These are phyloP conservation scores for Zosterops borbonicus DNA, from an alignment of 2,113 vertebrate genomes.

Conservation along the genomic window DNA sequence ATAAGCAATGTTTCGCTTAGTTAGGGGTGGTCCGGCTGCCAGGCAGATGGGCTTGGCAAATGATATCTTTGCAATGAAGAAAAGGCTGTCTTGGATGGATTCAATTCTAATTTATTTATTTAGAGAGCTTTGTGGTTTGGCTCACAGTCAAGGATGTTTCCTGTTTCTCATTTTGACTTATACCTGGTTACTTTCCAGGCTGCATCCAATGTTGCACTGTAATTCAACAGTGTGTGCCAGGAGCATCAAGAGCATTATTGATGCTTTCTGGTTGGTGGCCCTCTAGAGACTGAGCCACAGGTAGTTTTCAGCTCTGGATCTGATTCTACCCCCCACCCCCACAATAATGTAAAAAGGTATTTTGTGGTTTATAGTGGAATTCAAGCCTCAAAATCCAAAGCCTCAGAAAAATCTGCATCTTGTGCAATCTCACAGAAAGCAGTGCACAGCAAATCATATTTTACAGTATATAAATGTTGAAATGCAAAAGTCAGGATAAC, in stretches of 20 bases:
- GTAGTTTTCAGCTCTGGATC: not conserved
- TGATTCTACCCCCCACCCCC: not conserved
- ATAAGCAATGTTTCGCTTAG: not conserved
- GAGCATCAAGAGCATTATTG: not conserved
- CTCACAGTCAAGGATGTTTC: not conserved
- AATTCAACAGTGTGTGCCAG: not conserved
- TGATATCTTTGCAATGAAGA: not conserved
- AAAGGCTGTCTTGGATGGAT: not conserved
- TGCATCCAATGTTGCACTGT: not conserved
- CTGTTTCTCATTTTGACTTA: not conserved
- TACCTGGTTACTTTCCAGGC: not conserved
- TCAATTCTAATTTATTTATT: not conserved
- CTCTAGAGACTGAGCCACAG: not conserved
- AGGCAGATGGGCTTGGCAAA: not conserved
- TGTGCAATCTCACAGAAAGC: not conserved
- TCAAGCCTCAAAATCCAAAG: not conserved
- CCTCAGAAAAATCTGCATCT: not conserved
- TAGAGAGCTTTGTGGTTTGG: not conserved
- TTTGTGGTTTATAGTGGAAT: not conserved
- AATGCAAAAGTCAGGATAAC: not conserved
- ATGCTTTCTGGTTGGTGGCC: not conserved
- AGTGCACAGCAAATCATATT: not conserved
- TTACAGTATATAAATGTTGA: not conserved
- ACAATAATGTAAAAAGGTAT: not conserved
- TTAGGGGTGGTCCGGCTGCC: not conserved